Conservation (phyloP, 1,140 invertebrate species). For the Campodea augens region DNA sequence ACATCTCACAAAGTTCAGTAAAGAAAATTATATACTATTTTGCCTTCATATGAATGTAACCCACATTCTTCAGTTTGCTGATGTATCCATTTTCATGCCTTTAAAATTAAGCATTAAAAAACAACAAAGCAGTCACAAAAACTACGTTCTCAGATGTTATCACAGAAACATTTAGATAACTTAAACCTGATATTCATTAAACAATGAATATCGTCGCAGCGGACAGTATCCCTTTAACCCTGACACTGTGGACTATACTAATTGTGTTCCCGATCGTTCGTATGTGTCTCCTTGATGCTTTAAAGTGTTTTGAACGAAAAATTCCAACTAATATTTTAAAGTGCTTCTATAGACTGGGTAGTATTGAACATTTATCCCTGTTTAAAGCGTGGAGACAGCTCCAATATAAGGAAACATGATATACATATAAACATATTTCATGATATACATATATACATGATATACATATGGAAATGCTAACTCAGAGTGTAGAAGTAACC, state of each 20-base stretch:
- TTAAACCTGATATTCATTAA: not conserved
- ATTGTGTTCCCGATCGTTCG: too few species aligned
- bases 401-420: too few species aligned
- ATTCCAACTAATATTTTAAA: too few species aligned
- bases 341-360: too few species aligned
- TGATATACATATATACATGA: too few species aligned
- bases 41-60: conserved; percentile 24
- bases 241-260: not conserved
- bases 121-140: not conserved
- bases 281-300: too few species aligned
- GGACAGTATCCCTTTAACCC: not conserved
- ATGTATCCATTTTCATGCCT: conserved; percentile 21
- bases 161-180: not conserved
- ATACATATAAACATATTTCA: too few species aligned
- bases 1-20: conserved; percentile 22
- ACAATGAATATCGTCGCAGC: not conserved
- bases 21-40: conserved; percentile 19
- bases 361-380: too few species aligned
- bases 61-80: conserved; percentile 24
- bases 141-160: not conserved
- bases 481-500: too few species aligned
- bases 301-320: too few species aligned
- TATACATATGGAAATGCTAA: too few species aligned
- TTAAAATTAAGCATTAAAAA: conserved; percentile 17
- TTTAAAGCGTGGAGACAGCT: too few species aligned